A percentile compares a stretch with the other conserved stretches of the same genome.
Conservation (phyloP, 2,888 invertebrate species). For the Nomada lathburiana region DNA sequence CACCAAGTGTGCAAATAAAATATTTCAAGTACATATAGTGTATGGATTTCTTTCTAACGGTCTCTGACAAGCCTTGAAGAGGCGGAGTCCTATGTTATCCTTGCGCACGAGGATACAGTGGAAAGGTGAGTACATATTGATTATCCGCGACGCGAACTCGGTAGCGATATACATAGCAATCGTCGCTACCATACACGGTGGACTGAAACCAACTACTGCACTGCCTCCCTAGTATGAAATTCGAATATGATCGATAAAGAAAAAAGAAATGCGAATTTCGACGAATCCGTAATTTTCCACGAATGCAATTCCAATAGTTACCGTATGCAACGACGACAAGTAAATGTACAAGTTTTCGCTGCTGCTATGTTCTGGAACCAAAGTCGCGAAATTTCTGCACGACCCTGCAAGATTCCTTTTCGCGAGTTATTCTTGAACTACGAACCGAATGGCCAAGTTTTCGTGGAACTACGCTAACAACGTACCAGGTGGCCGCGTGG, state of each 20-base stretch:
- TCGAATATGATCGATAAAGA: neutral
- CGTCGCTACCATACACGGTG: neutral
- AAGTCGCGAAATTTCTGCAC: neutral
- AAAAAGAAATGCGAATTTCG: too few relatives aligned
- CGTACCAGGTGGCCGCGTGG: neutral
- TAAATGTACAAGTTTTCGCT: neutral
- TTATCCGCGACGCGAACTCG: constrained; percentile 45
- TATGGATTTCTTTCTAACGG: constrained; percentile 32
- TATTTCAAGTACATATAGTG: neutral
- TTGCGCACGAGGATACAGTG: constrained; percentile 53
- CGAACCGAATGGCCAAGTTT: neutral
- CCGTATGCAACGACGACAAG: neutral
- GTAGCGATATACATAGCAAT: neutral
- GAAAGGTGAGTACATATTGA: constrained; percentile 57
- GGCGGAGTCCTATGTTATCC: constrained; percentile 45
- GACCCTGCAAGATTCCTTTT: neutral
- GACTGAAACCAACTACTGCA: neutral
- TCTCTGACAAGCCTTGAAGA: constrained; percentile 24
- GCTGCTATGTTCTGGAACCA: neutral
- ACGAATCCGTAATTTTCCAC: too few relatives aligned
- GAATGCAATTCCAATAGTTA: too few relatives aligned
- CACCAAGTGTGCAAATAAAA: neutral
- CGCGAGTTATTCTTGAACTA: neutral
- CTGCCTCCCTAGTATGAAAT: neutral
- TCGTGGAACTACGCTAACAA: constrained; percentile 7